Conservation (phyloP, 2,888 invertebrate species). For the Litoditis marina region DNA sequence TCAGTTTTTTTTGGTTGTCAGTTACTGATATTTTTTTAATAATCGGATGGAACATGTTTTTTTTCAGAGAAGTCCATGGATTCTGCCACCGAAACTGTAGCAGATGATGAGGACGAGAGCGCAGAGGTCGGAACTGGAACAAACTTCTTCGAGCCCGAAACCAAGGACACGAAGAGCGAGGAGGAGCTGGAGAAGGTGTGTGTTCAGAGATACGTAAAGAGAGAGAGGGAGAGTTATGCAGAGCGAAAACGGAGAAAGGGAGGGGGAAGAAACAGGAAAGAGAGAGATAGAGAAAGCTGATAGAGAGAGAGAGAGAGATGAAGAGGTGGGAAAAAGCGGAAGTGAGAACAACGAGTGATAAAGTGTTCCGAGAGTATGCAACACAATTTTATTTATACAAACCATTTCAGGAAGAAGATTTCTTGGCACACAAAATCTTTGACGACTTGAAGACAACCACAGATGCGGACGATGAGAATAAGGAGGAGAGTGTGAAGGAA, state of each 20-base stretch:
- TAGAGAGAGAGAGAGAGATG: constrained; percentile 4
- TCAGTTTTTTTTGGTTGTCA: not conserved
- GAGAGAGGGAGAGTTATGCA: not conserved
- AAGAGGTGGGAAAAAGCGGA: constrained; percentile 11
- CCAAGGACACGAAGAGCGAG: constrained; percentile 21
- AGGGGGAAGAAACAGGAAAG: constrained; percentile 10
- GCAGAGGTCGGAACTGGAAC: constrained; percentile 37
- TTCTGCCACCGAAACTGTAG: not conserved
- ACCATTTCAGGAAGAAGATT: too few relatives aligned
- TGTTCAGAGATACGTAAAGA: not conserved
- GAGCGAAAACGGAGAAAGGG: constrained; percentile 14
- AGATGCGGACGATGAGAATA: constrained; percentile 21
- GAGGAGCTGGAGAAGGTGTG: constrained; percentile 17
- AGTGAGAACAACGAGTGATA: not conserved
- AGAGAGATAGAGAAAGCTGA: not conserved
- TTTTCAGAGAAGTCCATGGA: not conserved
- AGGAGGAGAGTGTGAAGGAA: constrained; percentile 17
- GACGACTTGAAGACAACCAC: constrained; percentile 21
- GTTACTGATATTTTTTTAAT: constrained; percentile 14
- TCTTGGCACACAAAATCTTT: too few relatives aligned
- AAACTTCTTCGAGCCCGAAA: constrained; percentile 38
- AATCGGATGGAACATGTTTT: constrained; percentile 13
- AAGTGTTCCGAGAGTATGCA: too few relatives aligned
- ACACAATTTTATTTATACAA: too few relatives aligned
- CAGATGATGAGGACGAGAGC: constrained; percentile 20